Conservation (phyloP, 37 sponge, comb jelly and placozoan genomes). For the Ephydatia muelleri region DNA sequence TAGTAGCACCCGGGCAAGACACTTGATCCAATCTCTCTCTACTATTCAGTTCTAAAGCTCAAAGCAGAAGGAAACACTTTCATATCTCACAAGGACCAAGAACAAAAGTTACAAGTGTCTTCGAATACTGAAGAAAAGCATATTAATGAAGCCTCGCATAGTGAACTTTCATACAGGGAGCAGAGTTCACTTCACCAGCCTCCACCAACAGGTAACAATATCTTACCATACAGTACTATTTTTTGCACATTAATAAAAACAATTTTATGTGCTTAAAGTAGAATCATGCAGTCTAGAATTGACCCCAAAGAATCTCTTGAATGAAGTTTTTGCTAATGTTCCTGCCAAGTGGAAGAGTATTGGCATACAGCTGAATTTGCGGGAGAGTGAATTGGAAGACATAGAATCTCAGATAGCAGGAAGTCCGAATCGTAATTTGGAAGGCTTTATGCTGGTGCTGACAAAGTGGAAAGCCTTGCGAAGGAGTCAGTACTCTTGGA, state of each 20-base stretch:
- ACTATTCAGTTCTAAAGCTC: neutral
- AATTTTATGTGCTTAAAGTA: neutral
- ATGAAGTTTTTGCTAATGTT: neutral
- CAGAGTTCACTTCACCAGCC: neutral
- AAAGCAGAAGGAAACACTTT: neutral
- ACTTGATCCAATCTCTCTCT: neutral
- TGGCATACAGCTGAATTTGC: neutral
- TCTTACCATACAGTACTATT: neutral
- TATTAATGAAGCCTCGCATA: no score
- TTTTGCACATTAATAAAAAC: neutral
- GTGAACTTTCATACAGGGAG: neutral
- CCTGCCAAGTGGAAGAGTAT: neutral
- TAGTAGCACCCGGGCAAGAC: no score
- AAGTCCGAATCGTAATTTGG: neutral
- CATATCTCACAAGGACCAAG: neutral
- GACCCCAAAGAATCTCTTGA: neutral
- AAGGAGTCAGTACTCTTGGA: conserved; percentile 11
- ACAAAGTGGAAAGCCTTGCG: neutral
- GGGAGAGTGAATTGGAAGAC: neutral
- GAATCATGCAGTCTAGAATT: neutral
- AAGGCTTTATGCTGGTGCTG: conserved; percentile 12
- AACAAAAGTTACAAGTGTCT: no score
- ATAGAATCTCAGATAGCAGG: neutral
- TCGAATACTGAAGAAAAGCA: no score
- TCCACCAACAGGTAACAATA: neutral